Evolutionary conservation across 2,113 vertebrate genomes (phyloP).

Genomic region (Pomatostomus ruficeps): DNA sequence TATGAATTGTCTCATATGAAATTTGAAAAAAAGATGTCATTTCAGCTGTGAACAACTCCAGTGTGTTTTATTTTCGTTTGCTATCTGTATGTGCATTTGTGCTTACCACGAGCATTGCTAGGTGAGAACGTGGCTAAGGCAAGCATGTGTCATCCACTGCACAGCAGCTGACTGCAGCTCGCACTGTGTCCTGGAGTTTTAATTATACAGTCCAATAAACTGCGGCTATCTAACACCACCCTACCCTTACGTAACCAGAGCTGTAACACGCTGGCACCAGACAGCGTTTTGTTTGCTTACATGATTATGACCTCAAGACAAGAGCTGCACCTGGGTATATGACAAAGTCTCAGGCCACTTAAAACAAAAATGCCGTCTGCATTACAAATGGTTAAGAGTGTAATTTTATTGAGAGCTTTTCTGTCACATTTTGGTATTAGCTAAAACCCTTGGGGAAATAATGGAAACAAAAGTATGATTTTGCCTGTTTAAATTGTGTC

Average conservation of each 20-base stretch:
- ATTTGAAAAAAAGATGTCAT: not conserved
- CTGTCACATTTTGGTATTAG: not conserved
- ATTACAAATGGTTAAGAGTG: not conserved
- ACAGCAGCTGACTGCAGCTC: not conserved
- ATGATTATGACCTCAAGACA: constrained; percentile 11
- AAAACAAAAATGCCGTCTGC: not conserved
- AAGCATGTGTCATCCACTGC: not conserved
- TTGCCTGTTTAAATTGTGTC: not conserved
- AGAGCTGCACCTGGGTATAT: not conserved
- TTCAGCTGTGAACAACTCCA: not conserved
- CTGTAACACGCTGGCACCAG: constrained; percentile 7
- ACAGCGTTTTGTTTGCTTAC: constrained; percentile 25
- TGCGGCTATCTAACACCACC: not conserved
- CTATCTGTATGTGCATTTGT: not conserved
- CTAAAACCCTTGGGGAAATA: not conserved
- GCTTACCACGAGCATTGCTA: not conserved
- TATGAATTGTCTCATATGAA: not conserved
- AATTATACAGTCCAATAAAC: constrained; percentile 18
- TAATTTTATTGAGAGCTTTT: not conserved
- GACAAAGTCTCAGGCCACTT: not conserved
- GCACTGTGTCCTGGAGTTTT: not conserved
- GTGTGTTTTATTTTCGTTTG: not conserved
- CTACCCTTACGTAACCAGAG: not conserved
- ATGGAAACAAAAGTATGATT: not conserved
- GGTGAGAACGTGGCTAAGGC: not conserved